Conservation (phyloP, 2,113 vertebrate genomes). For the Chionodraco myersi region DNA sequence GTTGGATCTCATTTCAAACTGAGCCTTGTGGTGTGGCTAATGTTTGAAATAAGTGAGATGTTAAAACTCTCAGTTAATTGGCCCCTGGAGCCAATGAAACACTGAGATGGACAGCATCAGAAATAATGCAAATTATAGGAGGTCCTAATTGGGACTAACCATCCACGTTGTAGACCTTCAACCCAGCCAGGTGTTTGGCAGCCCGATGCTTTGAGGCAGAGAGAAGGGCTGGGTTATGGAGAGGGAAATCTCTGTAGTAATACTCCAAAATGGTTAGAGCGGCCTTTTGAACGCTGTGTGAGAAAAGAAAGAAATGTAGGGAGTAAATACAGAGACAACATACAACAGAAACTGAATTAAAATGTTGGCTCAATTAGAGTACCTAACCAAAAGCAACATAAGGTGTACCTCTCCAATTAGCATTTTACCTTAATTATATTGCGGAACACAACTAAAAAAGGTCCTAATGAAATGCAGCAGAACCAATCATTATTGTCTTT, state of each 20-base stretch:
- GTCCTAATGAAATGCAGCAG: too few relatives aligned
- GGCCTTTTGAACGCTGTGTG: conserved; percentile 91
- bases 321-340: conserved; percentile 7
- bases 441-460: too few relatives aligned
- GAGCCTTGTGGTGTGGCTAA: background rate
- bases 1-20: background rate
- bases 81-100: background rate
- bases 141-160: conserved; percentile 82
- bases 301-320: conserved; percentile 30
- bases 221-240: conserved; percentile 91
- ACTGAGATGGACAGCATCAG: background rate
- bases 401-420: too few relatives aligned
- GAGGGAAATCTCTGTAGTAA: conserved; percentile 95
- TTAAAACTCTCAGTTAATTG: background rate
- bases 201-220: conserved; percentile 91
- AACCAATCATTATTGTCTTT: too few relatives aligned
- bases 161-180: conserved; percentile 95
- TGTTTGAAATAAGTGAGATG: background rate
- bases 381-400: background rate
- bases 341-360: background rate
- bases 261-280: conserved; percentile 93
- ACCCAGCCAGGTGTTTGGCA: conserved; percentile 92
- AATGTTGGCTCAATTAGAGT: background rate
- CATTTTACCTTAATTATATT: background rate
- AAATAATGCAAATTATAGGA: background rate